Conservation (phyloP, 2,888 invertebrate species). For the Cryptocheilus praepositus region DNA sequence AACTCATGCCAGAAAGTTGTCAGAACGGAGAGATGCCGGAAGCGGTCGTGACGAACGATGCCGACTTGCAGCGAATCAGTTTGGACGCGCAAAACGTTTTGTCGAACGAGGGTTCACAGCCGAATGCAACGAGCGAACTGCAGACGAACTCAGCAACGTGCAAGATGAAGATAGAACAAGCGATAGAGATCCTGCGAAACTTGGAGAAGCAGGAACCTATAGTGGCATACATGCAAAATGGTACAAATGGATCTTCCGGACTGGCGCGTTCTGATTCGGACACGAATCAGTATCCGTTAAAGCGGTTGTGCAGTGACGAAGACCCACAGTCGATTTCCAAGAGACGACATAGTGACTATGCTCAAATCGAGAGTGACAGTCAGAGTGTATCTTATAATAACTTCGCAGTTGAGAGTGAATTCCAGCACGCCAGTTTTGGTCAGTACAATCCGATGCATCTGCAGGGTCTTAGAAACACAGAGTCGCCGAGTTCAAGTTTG, state of each 20-base stretch:
- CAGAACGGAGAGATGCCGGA: background rate
- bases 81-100: conserved; percentile 8
- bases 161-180: conserved; percentile 30
- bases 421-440: conserved; percentile 24
- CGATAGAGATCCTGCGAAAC: conserved; percentile 11
- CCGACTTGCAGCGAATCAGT: background rate
- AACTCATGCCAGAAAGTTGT: background rate
- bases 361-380: conserved; percentile 6
- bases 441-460: conserved; percentile 23
- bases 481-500: conserved; percentile 44
- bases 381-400: conserved; percentile 31
- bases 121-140: background rate
- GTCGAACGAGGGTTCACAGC: conserved; percentile 7
- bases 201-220: conserved; percentile 15
- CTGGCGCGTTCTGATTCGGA: conserved; percentile 15
- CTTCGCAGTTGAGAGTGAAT: conserved; percentile 26
- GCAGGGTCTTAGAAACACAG: conserved; percentile 18
- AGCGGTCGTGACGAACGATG: background rate
- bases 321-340: conserved; percentile 26
- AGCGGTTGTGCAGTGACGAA: conserved; percentile 47
- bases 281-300: conserved; percentile 28
- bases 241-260: conserved; percentile 17
- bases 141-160: conserved; percentile 3
- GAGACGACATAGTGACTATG: conserved; percentile 33
- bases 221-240: conserved; percentile 26